A percentile compares a stretch with the other conserved stretches of the same genome.
Evolutionary conservation across 2,113 vertebrate species (phyloP).

Genomic region (Macroglossus sobrinus): DNA sequence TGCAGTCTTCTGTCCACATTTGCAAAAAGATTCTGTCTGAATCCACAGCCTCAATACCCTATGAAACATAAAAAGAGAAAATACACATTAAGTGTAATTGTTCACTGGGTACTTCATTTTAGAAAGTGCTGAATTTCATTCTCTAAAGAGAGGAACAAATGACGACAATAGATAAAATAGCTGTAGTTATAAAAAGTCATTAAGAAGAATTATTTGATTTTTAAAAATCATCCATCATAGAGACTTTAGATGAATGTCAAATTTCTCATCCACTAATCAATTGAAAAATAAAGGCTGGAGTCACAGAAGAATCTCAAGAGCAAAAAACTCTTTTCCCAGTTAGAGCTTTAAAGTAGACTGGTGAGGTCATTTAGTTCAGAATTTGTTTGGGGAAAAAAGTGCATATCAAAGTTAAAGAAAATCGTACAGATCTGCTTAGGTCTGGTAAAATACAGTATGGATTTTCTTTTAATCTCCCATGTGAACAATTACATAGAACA

Average conservation of each 20-base stretch:
- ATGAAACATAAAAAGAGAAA: constrained; percentile 59
- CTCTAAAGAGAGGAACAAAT: constrained; percentile 16
- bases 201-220: constrained; percentile 63
- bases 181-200: constrained; percentile 49
- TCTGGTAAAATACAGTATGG: constrained; percentile 25
- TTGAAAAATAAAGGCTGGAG: constrained; percentile 16
- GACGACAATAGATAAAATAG: constrained; percentile 49
- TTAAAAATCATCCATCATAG: neutral
- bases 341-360: neutral
- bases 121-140: constrained; percentile 36
- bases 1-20: constrained; percentile 75
- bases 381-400: constrained; percentile 26
- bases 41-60: constrained; percentile 61
- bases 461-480: constrained; percentile 41
- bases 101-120: constrained; percentile 30
- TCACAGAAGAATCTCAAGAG: constrained; percentile 30
- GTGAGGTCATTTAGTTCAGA: neutral
- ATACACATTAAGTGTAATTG: constrained; percentile 53
- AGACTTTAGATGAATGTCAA: constrained; percentile 29
- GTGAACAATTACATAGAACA: constrained; percentile 43
- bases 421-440: constrained; percentile 40
- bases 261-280: constrained; percentile 53
- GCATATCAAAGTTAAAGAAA: constrained; percentile 37
- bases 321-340: neutral
- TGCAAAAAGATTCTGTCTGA: constrained; percentile 74